These are phyloP conservation scores for Trachelus troglodyta DNA, from an alignment of 2,888 invertebrate genomes.

Conservation along the genomic window DNA sequence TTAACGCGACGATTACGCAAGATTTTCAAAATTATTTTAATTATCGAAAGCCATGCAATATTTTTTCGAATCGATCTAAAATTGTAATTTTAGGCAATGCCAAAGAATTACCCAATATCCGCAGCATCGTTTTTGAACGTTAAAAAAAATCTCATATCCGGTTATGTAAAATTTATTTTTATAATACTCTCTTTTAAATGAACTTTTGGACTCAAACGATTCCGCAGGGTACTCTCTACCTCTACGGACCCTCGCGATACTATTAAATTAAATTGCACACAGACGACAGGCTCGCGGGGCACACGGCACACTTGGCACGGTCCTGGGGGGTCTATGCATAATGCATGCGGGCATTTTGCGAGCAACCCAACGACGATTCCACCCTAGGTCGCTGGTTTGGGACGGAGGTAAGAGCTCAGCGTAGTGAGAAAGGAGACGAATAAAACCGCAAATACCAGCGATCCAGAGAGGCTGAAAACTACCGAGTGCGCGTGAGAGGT, in stretches of 20 bases:
- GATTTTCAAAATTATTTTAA: no score
- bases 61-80: background rate
- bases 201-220: background rate
- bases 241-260: background rate
- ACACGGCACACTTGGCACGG: slow-evolving; percentile 4
- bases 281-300: background rate
- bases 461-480: background rate
- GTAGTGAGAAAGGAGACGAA: background rate
- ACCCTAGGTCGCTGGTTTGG: background rate
- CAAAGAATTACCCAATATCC: background rate
- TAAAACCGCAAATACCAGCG: slow-evolving; percentile 4
- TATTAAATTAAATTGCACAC: background rate
- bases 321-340: background rate
- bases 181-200: background rate
- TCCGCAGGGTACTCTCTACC: background rate
- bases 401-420: background rate
- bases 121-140: background rate
- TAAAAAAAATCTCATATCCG: background rate
- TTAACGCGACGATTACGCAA: no score
- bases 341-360: slow-evolving; percentile 8
- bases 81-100: background rate
- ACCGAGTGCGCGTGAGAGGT: background rate
- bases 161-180: background rate
- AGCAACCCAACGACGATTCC: background rate
- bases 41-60: no score